Percentiles rank a stretch among this genome's conserved stretches.
phyloP scores from a whole-genome alignment of 2,797 vertebrate genomes.

The Rachycentron canadum region DNA sequence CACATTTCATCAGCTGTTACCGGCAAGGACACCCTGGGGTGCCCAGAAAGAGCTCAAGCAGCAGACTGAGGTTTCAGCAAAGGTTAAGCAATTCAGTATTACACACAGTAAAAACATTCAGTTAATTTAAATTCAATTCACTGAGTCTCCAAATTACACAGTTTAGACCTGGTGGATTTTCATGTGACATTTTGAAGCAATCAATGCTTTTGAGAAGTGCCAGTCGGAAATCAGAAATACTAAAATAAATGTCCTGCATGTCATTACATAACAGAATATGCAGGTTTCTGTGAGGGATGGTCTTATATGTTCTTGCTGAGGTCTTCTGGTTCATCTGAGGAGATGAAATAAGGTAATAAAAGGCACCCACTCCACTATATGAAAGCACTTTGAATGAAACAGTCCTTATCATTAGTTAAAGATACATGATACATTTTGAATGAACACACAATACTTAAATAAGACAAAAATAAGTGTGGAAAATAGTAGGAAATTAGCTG shows the following conservation, averaged over 20 bases:
- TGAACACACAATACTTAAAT: neutral
- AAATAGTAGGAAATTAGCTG: too few species aligned
- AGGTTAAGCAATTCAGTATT: slow-evolving; percentile 29
- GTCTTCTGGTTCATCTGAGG: neutral
- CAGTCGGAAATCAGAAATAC: slow-evolving; percentile 9
- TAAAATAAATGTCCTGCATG: neutral
- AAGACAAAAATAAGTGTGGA: neutral
- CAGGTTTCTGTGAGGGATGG: too few species aligned
- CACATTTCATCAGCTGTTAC: slow-evolving; percentile 15
- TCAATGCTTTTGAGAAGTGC: slow-evolving; percentile 9
- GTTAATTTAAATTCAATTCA: slow-evolving; percentile 40
- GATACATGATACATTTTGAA: neutral
- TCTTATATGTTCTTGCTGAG: too few species aligned
- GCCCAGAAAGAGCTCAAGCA: neutral
- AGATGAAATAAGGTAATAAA: too few species aligned
- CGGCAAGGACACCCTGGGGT: slow-evolving; percentile 6
- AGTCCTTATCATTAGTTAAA: too few species aligned
- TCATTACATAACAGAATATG: neutral
- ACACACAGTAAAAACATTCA: slow-evolving; percentile 14
- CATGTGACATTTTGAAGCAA: slow-evolving; percentile 36
- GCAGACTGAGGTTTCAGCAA: slow-evolving; percentile 33
- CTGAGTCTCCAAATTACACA: slow-evolving; percentile 19
- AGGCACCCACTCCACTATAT: too few species aligned
- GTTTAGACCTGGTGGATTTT: slow-evolving; percentile 15
- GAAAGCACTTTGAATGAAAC: too few species aligned